phyloP scores from a whole-genome alignment of 2,113 vertebrate genomes.

The Macquaria australasica region DNA sequence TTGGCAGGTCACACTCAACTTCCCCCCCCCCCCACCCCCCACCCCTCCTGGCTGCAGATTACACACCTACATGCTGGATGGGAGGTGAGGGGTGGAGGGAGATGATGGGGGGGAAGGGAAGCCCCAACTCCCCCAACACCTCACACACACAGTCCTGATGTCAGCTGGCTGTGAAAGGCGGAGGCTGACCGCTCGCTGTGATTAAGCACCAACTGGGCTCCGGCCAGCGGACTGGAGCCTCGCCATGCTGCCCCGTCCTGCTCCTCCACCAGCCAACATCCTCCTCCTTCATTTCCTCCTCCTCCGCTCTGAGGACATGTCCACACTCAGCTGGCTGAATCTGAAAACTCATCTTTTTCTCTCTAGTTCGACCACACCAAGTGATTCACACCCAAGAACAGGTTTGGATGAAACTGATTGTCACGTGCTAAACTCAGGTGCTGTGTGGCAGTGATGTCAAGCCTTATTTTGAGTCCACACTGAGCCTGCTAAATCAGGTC shows the following conservation, averaged over 20 bases:
- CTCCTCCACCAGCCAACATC: constrained; percentile 61
- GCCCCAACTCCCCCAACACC: constrained; percentile 38
- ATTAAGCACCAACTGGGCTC: constrained; percentile 93
- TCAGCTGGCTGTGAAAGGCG: constrained; percentile 96
- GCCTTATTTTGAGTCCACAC: background rate
- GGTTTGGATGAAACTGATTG: no score
- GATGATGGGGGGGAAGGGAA: constrained; percentile 25
- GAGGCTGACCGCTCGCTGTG: constrained; percentile 91
- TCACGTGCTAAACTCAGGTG: background rate
- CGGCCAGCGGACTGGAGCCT: constrained; percentile 93
- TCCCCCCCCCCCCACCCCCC: background rate
- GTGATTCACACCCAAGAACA: background rate
- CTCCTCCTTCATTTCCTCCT: constrained; percentile 36
- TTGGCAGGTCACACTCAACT: constrained; percentile 73
- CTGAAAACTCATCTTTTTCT: constrained; percentile 14
- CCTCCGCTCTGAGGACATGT: constrained; percentile 12
- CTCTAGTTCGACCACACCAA: background rate
- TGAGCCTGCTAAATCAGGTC: background rate
- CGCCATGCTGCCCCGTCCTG: constrained; percentile 87
- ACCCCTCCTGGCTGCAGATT: constrained; percentile 69
- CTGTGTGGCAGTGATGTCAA: background rate
- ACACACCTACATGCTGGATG: constrained; percentile 78
- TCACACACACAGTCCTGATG: constrained; percentile 84
- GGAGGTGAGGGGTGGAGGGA: constrained; percentile 39
- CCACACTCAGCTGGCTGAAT: constrained; percentile 28